Percentiles rank a stretch among this genome's conserved stretches.
Conservation (phyloP, 1,140 invertebrate species). For the Platorchestia sp. region DNA sequence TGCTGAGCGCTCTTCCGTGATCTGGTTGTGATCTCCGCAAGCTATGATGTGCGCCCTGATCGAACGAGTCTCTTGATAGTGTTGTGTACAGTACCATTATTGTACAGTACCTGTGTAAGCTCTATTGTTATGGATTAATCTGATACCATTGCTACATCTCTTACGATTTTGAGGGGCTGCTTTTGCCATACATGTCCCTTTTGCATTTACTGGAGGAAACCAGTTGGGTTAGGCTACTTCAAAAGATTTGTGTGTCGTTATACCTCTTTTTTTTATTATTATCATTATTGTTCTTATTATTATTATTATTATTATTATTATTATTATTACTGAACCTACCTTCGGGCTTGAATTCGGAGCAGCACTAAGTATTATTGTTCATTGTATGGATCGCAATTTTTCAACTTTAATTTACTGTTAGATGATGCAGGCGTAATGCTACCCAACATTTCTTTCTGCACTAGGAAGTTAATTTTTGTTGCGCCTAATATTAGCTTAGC, state of each 20-base stretch:
- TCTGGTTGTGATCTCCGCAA: conserved; percentile 37
- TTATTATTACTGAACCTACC: no score
- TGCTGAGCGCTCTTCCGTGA: not conserved
- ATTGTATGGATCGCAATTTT: not conserved
- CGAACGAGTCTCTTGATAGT: conserved; percentile 47
- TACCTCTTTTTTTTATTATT: not conserved
- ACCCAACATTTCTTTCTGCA: not conserved
- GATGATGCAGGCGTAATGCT: not conserved
- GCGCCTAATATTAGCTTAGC: not conserved
- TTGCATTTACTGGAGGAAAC: not conserved
- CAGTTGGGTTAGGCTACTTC: not conserved
- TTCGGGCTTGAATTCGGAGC: not conserved
- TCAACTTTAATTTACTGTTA: not conserved
- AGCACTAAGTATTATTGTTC: not conserved
- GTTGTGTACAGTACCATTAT: conserved; percentile 54
- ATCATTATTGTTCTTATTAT: not conserved
- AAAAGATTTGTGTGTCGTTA: not conserved
- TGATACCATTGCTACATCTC: conserved; percentile 23
- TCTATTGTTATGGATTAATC: conserved; percentile 52
- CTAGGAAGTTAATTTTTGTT: not conserved
- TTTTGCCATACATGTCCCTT: not conserved
- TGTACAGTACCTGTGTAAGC: conserved; percentile 45
- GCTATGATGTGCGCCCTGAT: not conserved
- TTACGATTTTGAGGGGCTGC: not conserved
- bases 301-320: not conserved